Conservation (phyloP, 2,797 vertebrate genomes). For the Gobionotothen gibberifrons region DNA sequence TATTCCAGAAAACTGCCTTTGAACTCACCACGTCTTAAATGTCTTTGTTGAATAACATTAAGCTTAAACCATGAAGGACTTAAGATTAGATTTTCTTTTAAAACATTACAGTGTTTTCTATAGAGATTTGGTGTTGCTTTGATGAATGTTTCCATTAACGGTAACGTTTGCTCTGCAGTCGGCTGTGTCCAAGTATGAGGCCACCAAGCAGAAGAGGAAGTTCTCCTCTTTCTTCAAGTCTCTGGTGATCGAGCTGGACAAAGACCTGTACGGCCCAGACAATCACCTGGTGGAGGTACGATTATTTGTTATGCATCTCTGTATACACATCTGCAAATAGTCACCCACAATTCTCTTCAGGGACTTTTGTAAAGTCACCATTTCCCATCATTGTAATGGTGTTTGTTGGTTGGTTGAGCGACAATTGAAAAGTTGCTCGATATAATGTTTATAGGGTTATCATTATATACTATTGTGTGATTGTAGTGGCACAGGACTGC, state of each 20-base stretch:
- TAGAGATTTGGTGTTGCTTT: not conserved
- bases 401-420: no score
- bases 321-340: not conserved
- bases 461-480: not conserved
- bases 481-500: conserved; percentile 98
- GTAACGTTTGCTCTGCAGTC: conserved; percentile 81
- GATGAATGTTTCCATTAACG: not conserved
- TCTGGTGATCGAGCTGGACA: conserved; percentile 98
- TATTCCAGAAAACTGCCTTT: not conserved
- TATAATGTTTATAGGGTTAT: not conserved
- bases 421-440: no score
- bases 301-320: not conserved
- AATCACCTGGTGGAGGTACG: conserved; percentile 99
- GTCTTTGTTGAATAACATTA: not conserved
- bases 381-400: no score
- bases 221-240: conserved; percentile 99
- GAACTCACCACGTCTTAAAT: not conserved
- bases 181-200: conserved; percentile 98
- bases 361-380: not conserved
- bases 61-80: not conserved
- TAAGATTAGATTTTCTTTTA: no score
- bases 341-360: no score
- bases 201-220: conserved; percentile 99
- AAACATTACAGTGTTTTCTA: no score
- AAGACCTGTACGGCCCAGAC: conserved; percentile 98